These are phyloP conservation scores for Ennomos quercinarius DNA, from an alignment of 2,888 invertebrate genomes.

Conservation along the genomic window DNA sequence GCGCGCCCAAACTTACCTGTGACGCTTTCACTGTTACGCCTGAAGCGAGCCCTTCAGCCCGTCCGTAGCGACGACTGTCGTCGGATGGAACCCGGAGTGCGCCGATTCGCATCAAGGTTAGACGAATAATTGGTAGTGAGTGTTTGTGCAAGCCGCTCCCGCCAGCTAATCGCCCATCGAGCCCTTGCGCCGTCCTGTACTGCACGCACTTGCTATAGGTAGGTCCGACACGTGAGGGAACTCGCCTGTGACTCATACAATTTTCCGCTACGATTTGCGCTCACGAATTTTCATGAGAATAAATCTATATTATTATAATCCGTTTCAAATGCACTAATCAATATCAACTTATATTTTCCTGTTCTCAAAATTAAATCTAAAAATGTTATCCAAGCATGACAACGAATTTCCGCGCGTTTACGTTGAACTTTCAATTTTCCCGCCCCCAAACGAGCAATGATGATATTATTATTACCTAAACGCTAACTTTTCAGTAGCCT, in stretches of 20 bases:
- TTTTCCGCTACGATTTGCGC: slow-evolving; percentile 53
- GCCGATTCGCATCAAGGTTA: slow-evolving; percentile 85
- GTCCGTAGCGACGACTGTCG: slow-evolving; percentile 78
- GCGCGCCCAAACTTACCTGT: slow-evolving; percentile 55
- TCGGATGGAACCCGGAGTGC: slow-evolving; percentile 85
- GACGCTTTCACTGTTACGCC: slow-evolving; percentile 68
- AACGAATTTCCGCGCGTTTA: slow-evolving; percentile 10
- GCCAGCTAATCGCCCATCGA: slow-evolving; percentile 63
- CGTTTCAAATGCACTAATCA: slow-evolving; percentile 6
- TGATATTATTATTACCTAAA: neutral
- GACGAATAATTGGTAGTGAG: slow-evolving; percentile 83
- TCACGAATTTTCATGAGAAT: slow-evolving; percentile 34
- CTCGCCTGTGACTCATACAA: slow-evolving; percentile 67
- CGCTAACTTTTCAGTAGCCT: neutral
- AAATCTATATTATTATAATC: slow-evolving; percentile 18
- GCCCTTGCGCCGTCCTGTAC: slow-evolving; percentile 66
- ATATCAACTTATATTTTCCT: too few relatives aligned
- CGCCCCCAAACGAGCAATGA: slow-evolving; percentile 1
- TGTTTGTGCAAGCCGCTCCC: slow-evolving; percentile 70
- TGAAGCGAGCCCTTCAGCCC: slow-evolving; percentile 79
- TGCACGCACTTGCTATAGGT: slow-evolving; percentile 75
- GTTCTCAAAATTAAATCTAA: too few relatives aligned
- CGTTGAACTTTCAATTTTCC: slow-evolving; percentile 14
- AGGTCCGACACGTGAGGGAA: slow-evolving; percentile 70
- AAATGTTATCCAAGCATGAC: too few relatives aligned